phyloP scores from a whole-genome alignment of 1,140 invertebrate genomes.

The Sarcophaga bullata region DNA sequence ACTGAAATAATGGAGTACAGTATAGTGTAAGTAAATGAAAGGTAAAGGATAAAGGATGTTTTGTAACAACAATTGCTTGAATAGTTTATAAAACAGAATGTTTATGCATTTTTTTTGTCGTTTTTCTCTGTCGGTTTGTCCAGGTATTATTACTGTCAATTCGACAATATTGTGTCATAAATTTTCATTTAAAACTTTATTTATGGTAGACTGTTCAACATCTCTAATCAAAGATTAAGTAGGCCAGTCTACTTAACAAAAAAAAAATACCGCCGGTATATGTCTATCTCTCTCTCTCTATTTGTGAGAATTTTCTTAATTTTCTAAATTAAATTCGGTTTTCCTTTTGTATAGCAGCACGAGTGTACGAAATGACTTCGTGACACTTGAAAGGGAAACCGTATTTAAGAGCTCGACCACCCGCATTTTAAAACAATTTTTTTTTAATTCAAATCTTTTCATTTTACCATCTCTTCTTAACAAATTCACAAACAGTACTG shows the following conservation, averaged over 20 bases:
- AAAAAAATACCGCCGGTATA: not conserved
- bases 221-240: conserved; percentile 17
- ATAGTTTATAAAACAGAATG: not conserved
- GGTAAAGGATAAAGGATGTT: not conserved
- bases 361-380: not conserved
- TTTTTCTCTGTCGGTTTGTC: not conserved
- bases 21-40: not conserved
- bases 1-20: not conserved
- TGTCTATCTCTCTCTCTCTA: not conserved
- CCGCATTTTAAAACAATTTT: conserved; percentile 31
- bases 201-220: conserved; percentile 18
- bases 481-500: not conserved
- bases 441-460: not conserved
- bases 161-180: conserved; percentile 40
- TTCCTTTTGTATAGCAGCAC: not conserved
- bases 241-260: conserved; percentile 26
- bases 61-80: not conserved
- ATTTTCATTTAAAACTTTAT: conserved; percentile 31
- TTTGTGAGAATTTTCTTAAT: not conserved
- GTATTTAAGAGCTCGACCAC: conserved; percentile 26
- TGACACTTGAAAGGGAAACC: conserved; percentile 26
- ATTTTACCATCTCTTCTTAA: not conserved
- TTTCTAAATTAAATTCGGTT: not conserved
- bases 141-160: conserved; percentile 46
- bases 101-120: not conserved